Conservation (phyloP, 2,113 vertebrate genomes). For the Cichladusa arquata region DNA sequence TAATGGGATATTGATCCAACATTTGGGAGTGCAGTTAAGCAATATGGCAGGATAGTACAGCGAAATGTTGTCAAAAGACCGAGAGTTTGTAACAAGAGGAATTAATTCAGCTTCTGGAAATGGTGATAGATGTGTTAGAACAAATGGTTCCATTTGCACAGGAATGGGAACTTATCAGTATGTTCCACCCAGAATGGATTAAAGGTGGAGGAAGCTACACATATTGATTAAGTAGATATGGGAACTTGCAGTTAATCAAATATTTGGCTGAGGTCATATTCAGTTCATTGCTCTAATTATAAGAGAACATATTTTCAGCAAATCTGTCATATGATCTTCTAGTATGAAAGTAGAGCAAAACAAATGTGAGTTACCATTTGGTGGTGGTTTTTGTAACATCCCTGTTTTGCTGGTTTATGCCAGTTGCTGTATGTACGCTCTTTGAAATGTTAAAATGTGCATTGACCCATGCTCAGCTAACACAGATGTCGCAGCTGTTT, state of each 20-base stretch:
- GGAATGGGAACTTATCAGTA: neutral
- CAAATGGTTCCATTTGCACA: neutral
- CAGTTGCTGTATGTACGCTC: neutral
- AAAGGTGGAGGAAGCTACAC: neutral
- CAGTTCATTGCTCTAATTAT: constrained; percentile 19
- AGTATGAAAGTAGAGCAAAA: neutral
- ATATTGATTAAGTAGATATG: neutral
- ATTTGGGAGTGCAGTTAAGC: neutral
- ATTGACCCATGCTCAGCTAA: neutral
- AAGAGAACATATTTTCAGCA: constrained; percentile 27
- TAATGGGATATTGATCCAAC: neutral
- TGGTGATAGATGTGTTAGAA: neutral
- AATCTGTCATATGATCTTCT: neutral
- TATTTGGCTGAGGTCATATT: neutral
- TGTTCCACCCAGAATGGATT: neutral
- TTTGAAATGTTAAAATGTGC: neutral
- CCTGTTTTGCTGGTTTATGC: neutral
- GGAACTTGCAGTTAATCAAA: neutral
- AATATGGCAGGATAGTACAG: neutral
- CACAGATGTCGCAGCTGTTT: neutral
- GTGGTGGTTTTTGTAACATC: neutral
- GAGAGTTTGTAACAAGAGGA: neutral
- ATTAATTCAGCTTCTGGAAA: neutral
- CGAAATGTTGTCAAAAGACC: neutral
- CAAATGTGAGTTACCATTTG: neutral